Evolutionary conservation across 2,888 invertebrate species (phyloP).

Genomic region (Melitaea athalia): DNA sequence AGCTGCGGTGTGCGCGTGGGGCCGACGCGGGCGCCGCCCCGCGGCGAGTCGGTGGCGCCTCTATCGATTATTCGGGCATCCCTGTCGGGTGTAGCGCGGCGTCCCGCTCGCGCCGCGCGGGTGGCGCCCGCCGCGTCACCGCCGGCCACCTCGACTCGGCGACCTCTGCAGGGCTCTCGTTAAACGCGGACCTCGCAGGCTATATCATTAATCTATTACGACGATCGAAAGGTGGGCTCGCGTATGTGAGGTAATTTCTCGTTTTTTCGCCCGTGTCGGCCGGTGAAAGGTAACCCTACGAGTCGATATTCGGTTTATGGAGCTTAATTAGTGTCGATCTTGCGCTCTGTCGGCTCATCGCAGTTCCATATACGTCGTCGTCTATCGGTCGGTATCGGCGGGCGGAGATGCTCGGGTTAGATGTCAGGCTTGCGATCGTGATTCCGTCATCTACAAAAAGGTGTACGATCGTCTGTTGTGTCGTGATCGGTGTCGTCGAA

Average conservation of each 20-base stretch:
- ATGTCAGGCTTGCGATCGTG: conserved; percentile 58
- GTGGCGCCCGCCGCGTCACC: conserved; percentile 62
- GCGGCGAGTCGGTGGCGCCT: conserved; percentile 72
- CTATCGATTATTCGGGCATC: conserved; percentile 63
- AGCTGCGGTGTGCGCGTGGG: conserved; percentile 74
- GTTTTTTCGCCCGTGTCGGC: conserved; percentile 57
- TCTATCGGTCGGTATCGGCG: conserved; percentile 68
- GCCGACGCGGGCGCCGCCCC: conserved; percentile 74
- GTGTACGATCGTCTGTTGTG: conserved; percentile 25
- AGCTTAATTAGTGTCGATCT: conserved; percentile 77
- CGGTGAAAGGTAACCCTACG: conserved; percentile 70
- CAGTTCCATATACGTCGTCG: conserved; percentile 65
- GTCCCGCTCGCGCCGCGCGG: conserved; percentile 60
- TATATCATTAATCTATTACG: conserved; percentile 81
- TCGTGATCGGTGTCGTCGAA: no score
- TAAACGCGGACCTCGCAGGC: conserved; percentile 66
- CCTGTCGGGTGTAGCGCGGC: conserved; percentile 49
- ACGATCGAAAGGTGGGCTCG: conserved; percentile 63
- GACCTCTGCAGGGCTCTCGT: conserved; percentile 58
- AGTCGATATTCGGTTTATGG: conserved; percentile 76
- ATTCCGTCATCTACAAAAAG: conserved; percentile 24
- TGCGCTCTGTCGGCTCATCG: conserved; percentile 54
- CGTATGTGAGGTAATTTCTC: conserved; percentile 63
- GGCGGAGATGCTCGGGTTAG: conserved; percentile 62
- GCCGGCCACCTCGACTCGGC: conserved; percentile 53